A percentile compares a stretch with the other conserved stretches of the same genome.
Evolutionary conservation across 2,888 invertebrate species (phyloP).

Genomic region (Stictocephala bisonia): DNA sequence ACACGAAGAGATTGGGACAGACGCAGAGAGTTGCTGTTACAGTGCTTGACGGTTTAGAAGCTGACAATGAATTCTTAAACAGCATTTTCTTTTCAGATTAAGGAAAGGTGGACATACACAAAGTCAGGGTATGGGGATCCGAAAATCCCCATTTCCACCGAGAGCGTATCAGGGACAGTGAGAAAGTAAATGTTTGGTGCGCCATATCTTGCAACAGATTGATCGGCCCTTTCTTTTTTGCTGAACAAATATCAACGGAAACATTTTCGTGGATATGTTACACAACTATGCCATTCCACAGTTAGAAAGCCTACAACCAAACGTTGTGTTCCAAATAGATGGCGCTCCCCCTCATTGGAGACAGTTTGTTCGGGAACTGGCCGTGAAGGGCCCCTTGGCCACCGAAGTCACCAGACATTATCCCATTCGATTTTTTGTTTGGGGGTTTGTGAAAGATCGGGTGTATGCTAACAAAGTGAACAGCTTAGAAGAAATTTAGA

Average conservation of each 20-base stretch:
- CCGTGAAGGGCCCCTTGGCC: background rate
- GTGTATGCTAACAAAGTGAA: conserved; percentile 1
- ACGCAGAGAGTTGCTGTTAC: background rate
- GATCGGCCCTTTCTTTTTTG: background rate
- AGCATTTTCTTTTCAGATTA: conserved; percentile 48
- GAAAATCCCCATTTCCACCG: conserved; percentile 48
- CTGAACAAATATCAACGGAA: conserved; percentile 3
- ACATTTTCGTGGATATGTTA: conserved; percentile 1
- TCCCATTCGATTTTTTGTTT: no score
- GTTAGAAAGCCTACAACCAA: conserved; percentile 4
- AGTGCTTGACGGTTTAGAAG: background rate
- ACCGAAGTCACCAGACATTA: background rate
- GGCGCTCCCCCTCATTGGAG: background rate
- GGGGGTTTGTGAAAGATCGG: background rate
- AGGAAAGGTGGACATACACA: conserved; percentile 63
- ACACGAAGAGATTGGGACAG: background rate
- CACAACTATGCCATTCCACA: conserved; percentile 3
- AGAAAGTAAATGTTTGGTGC: conserved; percentile 17
- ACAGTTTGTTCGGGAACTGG: conserved; percentile 2
- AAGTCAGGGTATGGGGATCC: conserved; percentile 60
- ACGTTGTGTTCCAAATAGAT: conserved; percentile 2
- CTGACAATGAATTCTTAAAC: background rate
- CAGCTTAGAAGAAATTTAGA: no score
- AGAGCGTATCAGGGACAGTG: conserved; percentile 24
- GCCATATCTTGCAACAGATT: background rate